Percentiles rank a stretch among this genome's conserved stretches.
Conservation (phyloP, 2,888 invertebrate species). For the Eueremaeus valkanovi region DNA sequence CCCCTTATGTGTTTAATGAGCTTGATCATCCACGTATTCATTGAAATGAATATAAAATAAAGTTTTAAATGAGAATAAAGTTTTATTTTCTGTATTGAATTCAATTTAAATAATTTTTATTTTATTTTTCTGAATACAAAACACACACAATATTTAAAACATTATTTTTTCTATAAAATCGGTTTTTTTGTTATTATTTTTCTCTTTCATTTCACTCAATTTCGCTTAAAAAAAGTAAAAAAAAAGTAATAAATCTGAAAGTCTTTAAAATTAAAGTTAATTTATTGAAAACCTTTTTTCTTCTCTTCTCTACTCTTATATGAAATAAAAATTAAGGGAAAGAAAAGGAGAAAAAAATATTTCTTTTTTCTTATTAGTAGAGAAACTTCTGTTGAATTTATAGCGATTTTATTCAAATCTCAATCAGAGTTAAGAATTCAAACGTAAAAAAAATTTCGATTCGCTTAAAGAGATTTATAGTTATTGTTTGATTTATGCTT, state of each 20-base stretch:
- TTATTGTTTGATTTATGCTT: constrained; percentile 16
- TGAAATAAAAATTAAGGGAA: neutral
- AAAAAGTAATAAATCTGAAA: neutral
- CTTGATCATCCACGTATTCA: neutral
- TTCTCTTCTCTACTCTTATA: too few species aligned
- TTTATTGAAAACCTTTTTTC: neutral
- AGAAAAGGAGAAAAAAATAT: neutral
- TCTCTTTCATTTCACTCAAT: too few species aligned
- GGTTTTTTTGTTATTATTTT: too few species aligned
- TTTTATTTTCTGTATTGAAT: too few species aligned
- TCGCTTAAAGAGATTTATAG: constrained; percentile 5
- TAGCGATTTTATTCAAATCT: constrained; percentile 16
- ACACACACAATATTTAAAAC: too few species aligned
- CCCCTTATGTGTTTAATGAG: too few species aligned
- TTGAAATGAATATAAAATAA: neutral
- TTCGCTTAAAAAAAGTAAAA: too few species aligned
- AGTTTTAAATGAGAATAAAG: too few species aligned
- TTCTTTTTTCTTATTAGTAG: neutral
- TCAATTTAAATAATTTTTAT: too few species aligned
- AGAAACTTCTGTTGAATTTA: constrained; percentile 18
- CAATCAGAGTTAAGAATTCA: neutral
- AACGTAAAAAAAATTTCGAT: neutral
- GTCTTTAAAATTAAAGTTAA: neutral
- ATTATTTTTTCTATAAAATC: too few species aligned
- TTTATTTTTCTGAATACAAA: too few species aligned